phyloP scores from a whole-genome alignment of 2,113 vertebrate species.

The Parus major region DNA sequence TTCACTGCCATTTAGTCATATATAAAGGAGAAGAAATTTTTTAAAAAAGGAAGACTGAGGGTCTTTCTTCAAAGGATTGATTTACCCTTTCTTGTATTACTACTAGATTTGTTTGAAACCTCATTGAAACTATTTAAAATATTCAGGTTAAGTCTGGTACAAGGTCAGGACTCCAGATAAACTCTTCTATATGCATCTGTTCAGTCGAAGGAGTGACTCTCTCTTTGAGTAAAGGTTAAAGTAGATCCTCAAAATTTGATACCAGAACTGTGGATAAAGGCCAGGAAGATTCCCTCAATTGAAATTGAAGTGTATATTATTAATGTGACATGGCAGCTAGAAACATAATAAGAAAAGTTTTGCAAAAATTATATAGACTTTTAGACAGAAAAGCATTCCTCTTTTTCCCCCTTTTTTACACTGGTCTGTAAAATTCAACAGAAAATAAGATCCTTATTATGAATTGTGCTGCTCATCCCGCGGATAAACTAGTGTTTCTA shows the following conservation, averaged over 20 bases:
- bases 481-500: background rate
- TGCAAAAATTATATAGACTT: background rate
- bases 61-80: background rate
- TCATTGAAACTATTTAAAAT: background rate
- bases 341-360: background rate
- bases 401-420: background rate
- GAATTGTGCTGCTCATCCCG: background rate
- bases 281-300: background rate
- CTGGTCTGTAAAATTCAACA: background rate
- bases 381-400: background rate
- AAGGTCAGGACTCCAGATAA: background rate
- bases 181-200: background rate
- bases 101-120: background rate
- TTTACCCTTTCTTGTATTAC: background rate
- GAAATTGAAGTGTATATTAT: background rate
- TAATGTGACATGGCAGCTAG: background rate
- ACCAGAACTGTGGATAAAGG: background rate
- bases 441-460: background rate
- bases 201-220: background rate
- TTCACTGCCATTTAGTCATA: background rate
- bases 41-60: background rate
- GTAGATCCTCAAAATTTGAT: background rate
- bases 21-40: background rate
- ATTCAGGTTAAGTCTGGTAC: background rate
- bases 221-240: background rate